A percentile compares a stretch with the other conserved stretches of the same genome.
Conservation (phyloP, 2,113 vertebrate species). For the Perca schrenkii region DNA sequence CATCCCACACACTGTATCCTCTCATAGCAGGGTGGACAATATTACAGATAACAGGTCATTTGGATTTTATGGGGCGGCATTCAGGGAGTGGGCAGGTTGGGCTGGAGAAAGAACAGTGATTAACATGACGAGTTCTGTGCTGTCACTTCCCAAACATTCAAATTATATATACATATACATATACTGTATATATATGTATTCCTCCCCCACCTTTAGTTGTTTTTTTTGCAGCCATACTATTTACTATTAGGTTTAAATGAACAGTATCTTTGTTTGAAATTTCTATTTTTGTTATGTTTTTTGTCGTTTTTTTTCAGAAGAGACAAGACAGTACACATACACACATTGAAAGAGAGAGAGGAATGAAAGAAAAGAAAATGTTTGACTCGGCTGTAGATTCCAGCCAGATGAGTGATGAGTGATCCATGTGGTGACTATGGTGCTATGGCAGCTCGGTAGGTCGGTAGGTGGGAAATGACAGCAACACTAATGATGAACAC, state of each 20-base stretch:
- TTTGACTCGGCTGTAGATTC: conserved; percentile 50
- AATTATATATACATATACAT: conserved; percentile 23
- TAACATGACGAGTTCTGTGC: conserved; percentile 35
- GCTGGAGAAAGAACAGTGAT: conserved; percentile 31
- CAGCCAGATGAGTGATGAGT: conserved; percentile 44
- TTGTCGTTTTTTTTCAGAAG: conserved; percentile 65
- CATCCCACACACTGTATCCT: conserved; percentile 33
- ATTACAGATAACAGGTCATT: conserved; percentile 40
- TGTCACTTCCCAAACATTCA: conserved; percentile 55
- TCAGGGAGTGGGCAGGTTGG: conserved; percentile 34
- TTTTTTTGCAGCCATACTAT: conserved; percentile 70
- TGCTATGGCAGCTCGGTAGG: conserved; percentile 50
- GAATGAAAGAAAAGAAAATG: conserved; percentile 21
- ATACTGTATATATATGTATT: conserved; percentile 10
- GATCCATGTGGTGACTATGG: conserved; percentile 55
- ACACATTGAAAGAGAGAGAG: conserved; percentile 70
- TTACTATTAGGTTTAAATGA: conserved; percentile 73
- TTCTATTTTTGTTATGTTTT: conserved; percentile 69
- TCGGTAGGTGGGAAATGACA: conserved; percentile 23
- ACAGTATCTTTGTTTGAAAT: conserved; percentile 70
- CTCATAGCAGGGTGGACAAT: conserved; percentile 17
- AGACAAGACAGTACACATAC: conserved; percentile 76
- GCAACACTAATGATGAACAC: conserved; percentile 68
- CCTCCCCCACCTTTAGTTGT: conserved; percentile 29
- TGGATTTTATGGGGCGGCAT: conserved; percentile 38